Conservation (phyloP, 1,140 invertebrate species). For the Campoletis sonorensis region DNA sequence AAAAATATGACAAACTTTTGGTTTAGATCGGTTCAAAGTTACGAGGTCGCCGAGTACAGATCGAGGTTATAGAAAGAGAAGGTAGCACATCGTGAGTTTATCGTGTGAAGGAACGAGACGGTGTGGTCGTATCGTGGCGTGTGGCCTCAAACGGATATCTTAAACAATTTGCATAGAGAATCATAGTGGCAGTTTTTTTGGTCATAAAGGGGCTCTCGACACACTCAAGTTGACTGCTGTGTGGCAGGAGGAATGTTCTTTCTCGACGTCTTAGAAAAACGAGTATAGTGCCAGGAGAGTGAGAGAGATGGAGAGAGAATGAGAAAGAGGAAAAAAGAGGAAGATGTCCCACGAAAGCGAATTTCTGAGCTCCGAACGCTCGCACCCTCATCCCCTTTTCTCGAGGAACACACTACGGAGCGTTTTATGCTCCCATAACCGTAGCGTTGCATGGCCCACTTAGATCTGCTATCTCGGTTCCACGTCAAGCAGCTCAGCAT, state of each 20-base stretch:
- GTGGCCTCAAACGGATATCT: conserved; percentile 67
- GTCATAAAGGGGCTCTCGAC: conserved; percentile 70
- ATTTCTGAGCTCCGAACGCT: conserved; percentile 40
- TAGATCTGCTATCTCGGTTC: conserved; percentile 75
- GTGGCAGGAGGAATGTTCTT: conserved; percentile 29
- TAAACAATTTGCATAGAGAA: conserved; percentile 78
- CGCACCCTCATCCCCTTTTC: conserved; percentile 46
- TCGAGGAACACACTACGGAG: conserved; percentile 56
- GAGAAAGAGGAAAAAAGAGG: neutral
- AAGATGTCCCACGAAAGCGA: conserved; percentile 37
- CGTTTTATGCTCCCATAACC: conserved; percentile 76
- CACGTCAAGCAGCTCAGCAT: conserved; percentile 55
- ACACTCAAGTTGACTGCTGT: conserved; percentile 50
- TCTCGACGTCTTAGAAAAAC: neutral
- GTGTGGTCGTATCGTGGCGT: conserved; percentile 25
- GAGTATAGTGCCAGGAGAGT: neutral
- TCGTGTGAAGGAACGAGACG: conserved; percentile 31
- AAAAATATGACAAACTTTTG: too few relatives aligned
- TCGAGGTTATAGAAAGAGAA: neutral
- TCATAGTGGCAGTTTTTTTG: conserved; percentile 76
- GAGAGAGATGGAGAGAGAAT: neutral
- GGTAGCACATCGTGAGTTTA: neutral
- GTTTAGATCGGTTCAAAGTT: conserved; percentile 15
- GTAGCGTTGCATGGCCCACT: conserved; percentile 76
- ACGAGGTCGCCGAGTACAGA: neutral